Conservation (phyloP, 2,888 invertebrate genomes). For the Nomada goodeniana region DNA sequence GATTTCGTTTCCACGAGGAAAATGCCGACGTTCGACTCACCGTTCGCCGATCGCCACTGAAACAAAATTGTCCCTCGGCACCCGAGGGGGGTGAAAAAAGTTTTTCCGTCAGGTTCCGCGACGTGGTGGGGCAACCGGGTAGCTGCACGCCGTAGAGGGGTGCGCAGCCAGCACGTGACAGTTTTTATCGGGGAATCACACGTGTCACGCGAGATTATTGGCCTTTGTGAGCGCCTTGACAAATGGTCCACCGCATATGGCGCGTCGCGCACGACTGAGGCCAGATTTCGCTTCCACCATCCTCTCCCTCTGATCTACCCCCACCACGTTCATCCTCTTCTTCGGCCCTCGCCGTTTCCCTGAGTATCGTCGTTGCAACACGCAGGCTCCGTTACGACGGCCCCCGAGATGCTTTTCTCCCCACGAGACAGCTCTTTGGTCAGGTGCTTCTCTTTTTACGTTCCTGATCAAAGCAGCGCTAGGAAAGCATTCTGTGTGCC, state of each 20-base stretch:
- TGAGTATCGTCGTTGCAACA: slow-evolving; percentile 53
- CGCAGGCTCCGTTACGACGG: slow-evolving; percentile 68
- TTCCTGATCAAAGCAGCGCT: slow-evolving; percentile 44
- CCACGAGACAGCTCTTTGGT: slow-evolving; percentile 39
- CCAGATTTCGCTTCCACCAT: slow-evolving; percentile 70
- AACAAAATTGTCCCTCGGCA: slow-evolving; percentile 1
- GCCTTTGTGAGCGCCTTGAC: slow-evolving; percentile 73
- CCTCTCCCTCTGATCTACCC: slow-evolving; percentile 73
- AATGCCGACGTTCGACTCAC: background rate
- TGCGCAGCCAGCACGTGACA: slow-evolving; percentile 71
- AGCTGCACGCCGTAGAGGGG: slow-evolving; percentile 19
- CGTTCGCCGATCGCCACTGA: slow-evolving; percentile 23
- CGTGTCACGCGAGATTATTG: slow-evolving; percentile 78
- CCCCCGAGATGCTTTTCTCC: slow-evolving; percentile 26
- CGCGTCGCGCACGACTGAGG: slow-evolving; percentile 81
- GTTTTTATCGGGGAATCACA: slow-evolving; percentile 76
- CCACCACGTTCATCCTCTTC: slow-evolving; percentile 67
- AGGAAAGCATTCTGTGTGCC: slow-evolving; percentile 18
- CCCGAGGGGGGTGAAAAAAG: slow-evolving; percentile 25
- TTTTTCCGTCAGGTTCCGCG: slow-evolving; percentile 51
- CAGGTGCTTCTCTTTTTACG: slow-evolving; percentile 48
- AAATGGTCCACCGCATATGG: slow-evolving; percentile 80
- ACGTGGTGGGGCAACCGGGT: background rate
- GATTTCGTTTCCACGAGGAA: slow-evolving; percentile 11
- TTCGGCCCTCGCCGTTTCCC: slow-evolving; percentile 43